phyloP scores from a whole-genome alignment of 2,888 invertebrate genomes.

The Eustalomyia histrio region DNA sequence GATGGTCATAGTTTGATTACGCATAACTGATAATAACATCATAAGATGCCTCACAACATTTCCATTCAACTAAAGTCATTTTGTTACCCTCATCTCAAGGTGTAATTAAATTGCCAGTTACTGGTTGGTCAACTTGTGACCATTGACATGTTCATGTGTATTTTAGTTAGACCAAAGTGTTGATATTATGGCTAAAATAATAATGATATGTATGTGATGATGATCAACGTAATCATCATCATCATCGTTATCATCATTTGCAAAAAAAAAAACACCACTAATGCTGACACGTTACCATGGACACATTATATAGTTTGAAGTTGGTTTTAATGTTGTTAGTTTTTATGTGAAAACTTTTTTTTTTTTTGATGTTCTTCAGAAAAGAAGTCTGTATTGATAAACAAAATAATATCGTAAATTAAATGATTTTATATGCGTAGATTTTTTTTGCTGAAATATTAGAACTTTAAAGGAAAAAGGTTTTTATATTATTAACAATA shows the following conservation, averaged over 20 bases:
- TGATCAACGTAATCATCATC: slow-evolving; percentile 1
- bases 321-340: background rate
- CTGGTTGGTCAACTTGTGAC: too few relatives aligned
- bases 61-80: too few relatives aligned
- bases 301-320: slow-evolving; percentile 9
- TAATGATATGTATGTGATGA: slow-evolving; percentile 6
- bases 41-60: too few relatives aligned
- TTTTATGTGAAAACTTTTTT: background rate
- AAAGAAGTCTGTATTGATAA: background rate
- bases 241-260: slow-evolving; percentile 23
- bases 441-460: too few relatives aligned
- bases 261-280: slow-evolving; percentile 32
- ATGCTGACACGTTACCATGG: slow-evolving; percentile 8
- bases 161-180: slow-evolving; percentile 8
- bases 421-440: background rate
- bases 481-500: too few relatives aligned
- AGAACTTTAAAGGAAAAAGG: too few relatives aligned
- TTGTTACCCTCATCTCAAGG: too few relatives aligned
- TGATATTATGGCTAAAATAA: slow-evolving; percentile 32
- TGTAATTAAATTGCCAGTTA: too few relatives aligned
- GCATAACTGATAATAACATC: too few relatives aligned
- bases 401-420: background rate
- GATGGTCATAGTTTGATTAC: background rate
- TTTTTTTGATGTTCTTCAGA: background rate
- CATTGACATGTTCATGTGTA: too few relatives aligned